Evolutionary conservation across 2,888 invertebrate species (phyloP).

Genomic region (Myopa testacea): DNA sequence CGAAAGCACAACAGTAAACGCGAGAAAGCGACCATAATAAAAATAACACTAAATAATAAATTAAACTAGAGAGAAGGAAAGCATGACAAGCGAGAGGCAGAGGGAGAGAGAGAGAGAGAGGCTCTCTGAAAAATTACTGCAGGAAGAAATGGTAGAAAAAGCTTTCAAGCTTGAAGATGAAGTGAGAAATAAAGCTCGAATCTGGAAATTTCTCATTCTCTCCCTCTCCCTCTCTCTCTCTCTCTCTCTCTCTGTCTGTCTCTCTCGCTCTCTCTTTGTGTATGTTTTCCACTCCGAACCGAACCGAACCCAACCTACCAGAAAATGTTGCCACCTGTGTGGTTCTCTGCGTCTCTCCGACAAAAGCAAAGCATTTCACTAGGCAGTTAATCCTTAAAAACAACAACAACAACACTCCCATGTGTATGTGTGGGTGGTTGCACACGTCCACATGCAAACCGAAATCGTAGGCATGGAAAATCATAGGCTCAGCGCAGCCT

Average conservation of each 20-base stretch:
- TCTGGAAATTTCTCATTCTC: neutral
- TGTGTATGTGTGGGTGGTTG: neutral
- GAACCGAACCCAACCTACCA: slow-evolving; percentile 1
- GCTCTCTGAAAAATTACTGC: neutral
- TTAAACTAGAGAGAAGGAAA: neutral
- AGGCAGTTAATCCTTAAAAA: slow-evolving; percentile 33
- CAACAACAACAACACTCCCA: slow-evolving; percentile 13
- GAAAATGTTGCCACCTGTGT: slow-evolving; percentile 19
- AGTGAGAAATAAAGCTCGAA: too few species aligned
- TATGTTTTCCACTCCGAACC: neutral
- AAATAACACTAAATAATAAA: slow-evolving; percentile 25
- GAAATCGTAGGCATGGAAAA: slow-evolving; percentile 14
- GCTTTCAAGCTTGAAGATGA: neutral
- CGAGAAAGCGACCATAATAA: slow-evolving; percentile 19
- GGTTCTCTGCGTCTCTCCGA: neutral
- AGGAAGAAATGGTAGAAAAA: neutral
- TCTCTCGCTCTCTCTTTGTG: neutral
- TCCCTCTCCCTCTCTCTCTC: neutral
- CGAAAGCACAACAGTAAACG: neutral
- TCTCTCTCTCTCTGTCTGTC: neutral
- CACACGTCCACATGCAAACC: neutral
- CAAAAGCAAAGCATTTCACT: slow-evolving; percentile 18
- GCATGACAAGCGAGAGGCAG: neutral
- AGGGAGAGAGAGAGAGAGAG: neutral
- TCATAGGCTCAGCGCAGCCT: slow-evolving; percentile 33